Evolutionary conservation across 2,888 invertebrate species (phyloP), one percentile per base, ranked within the genome.

Genomic region (Mesoligia furuncula): DNA sequence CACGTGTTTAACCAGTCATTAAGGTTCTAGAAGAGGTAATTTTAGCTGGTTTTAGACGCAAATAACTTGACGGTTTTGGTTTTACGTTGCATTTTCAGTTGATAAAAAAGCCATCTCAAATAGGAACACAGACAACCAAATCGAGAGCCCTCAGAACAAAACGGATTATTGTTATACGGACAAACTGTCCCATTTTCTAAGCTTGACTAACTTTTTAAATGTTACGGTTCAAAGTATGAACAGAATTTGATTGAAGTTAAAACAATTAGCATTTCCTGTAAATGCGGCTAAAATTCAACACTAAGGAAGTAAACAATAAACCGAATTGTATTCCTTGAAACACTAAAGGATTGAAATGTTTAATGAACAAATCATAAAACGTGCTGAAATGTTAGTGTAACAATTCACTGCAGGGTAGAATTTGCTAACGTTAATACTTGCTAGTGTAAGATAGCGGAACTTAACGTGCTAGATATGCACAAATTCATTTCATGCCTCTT

Each of bases 281-380:
- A 64, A 27, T 24, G 11, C 68, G 39, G 39, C 62, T 39, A 70
- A 74, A 27, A 73, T 80, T 67, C 39, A 48, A 64, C 7, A 54
- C 31, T 24, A 54, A 62, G 73, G 73, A 83, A 75, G 62, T 64
- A 70, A 85, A 80, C 42, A 75, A 51, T 73, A 67, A 86, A 77
- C 64, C n/a, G 15, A 77, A 75, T 75, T 61, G 36, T 39, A 73
- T 83, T 73, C 59, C 64, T 65, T 62, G 61, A 79, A 77, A 79
- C 64, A 73, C n/a, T 54, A 31, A 62, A 51, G 54, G 9, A 61
- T 66, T 31, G 5, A 51, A 69, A 70, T 72, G 66, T 70, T 83
- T 70, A 31, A 64, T 54, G 42, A 62, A 83, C 20, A 27, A 64
- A 31, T 67, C 48, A n/a, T 75, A 36, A 73, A 81, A 31, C 39